These are phyloP conservation scores for Monopterus albus DNA, from an alignment of 2,113 vertebrate species.

Conservation along the genomic window DNA sequence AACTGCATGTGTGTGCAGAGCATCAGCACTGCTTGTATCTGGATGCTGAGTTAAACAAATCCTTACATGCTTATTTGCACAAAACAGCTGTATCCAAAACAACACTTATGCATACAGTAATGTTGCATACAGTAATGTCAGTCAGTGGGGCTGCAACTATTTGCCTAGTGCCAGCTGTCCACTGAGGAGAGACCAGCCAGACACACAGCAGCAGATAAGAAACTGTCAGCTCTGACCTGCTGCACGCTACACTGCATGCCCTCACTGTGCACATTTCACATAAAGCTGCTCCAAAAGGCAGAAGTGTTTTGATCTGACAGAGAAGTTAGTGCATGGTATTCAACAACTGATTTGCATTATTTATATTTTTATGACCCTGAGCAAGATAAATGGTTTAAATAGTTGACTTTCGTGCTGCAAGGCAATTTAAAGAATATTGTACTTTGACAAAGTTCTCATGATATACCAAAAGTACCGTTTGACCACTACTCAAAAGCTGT, in stretches of 20 bases:
- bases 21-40: background rate
- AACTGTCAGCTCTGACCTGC: constrained; percentile 51
- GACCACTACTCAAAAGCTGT: constrained; percentile 13
- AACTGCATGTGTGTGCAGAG: background rate
- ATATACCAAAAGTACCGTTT: constrained; percentile 22
- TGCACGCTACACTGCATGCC: constrained; percentile 1
- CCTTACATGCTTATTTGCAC: background rate
- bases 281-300: constrained; percentile 13
- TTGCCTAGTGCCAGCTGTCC: constrained; percentile 54
- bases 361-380: background rate
- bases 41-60: constrained; percentile 11
- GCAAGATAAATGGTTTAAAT: background rate
- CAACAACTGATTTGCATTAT: background rate
- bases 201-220: constrained; percentile 58
- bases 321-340: constrained; percentile 13
- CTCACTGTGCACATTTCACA: background rate
- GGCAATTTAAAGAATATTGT: background rate
- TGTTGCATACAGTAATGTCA: constrained; percentile 16
- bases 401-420: background rate
- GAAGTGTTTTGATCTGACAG: constrained; percentile 18
- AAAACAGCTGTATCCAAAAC: background rate
- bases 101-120: background rate
- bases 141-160: constrained; percentile 29
- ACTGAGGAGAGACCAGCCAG: constrained; percentile 14
- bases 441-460: constrained; percentile 8